A percentile compares a stretch with the other conserved stretches of the same genome.
phyloP scores from a whole-genome alignment of 92 coral and sea anemone species.

The Diadumene lineata region DNA sequence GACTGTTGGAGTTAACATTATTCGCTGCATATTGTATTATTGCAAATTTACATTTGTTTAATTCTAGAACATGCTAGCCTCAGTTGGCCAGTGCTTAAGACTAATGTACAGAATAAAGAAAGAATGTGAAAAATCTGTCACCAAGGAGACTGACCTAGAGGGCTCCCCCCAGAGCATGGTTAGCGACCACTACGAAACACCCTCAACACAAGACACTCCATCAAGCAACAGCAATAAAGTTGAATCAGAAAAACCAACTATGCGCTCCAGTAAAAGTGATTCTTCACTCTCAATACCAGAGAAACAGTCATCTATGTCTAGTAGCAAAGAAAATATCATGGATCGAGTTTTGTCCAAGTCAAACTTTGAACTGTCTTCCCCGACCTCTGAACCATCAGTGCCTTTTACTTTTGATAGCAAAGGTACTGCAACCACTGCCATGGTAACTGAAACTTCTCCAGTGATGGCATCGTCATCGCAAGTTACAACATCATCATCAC shows the following conservation, averaged over 20 bases:
- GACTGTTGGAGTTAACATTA: not conserved
- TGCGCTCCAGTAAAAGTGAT: slow-evolving; percentile 78
- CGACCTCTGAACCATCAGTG: slow-evolving; percentile 33
- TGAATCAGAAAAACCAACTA: slow-evolving; percentile 41
- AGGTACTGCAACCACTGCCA: no score
- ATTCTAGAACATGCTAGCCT: slow-evolving; percentile 84
- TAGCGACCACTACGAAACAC: slow-evolving; percentile 44
- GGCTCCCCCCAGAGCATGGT: slow-evolving; percentile 40
- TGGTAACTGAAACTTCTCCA: no score
- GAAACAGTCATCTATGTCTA: slow-evolving; percentile 43
- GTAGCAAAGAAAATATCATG: slow-evolving; percentile 21
- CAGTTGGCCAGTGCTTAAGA: slow-evolving; percentile 80
- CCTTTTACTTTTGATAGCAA: no score
- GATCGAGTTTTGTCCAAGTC: slow-evolving; percentile 65
- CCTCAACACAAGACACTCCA: slow-evolving; percentile 29
- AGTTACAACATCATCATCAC: slow-evolving; percentile 12
- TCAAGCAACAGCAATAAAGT: slow-evolving; percentile 2
- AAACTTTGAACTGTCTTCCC: slow-evolving; percentile 54
- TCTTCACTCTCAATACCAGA: slow-evolving; percentile 57
- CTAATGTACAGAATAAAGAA: slow-evolving; percentile 76
- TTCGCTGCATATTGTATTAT: not conserved
- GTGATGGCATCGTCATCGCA: no score
- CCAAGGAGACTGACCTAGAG: slow-evolving; percentile 15
- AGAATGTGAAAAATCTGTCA: slow-evolving; percentile 68
- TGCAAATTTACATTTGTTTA: not conserved